Evolutionary conservation across 2,797 vertebrate species (phyloP).

Genomic region (Periophthalmus magnuspinnatus): DNA sequence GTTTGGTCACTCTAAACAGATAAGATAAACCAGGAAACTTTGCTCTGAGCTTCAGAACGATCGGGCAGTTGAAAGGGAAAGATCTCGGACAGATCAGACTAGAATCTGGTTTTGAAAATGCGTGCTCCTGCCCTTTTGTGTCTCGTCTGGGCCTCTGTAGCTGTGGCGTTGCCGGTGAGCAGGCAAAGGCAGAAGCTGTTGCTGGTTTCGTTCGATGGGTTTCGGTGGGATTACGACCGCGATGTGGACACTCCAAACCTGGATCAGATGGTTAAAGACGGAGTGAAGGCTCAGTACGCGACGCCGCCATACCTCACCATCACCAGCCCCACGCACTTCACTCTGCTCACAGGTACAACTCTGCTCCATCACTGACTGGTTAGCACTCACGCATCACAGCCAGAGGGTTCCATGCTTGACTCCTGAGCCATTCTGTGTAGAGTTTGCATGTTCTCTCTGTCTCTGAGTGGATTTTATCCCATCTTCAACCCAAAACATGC

Average conservation of each 20-base stretch:
- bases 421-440: neutral
- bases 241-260: slow-evolving; percentile 88
- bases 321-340: slow-evolving; percentile 93
- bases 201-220: slow-evolving; percentile 92
- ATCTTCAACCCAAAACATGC: too few species aligned
- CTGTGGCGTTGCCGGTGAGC: slow-evolving; percentile 21
- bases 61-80: neutral
- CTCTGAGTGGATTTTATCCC: too few species aligned
- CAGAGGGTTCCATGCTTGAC: too few species aligned
- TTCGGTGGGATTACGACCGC: slow-evolving; percentile 92
- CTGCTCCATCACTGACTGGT: neutral
- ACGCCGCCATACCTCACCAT: slow-evolving; percentile 87
- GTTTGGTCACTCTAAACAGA: slow-evolving; percentile 43
- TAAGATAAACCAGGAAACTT: slow-evolving; percentile 71
- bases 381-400: too few species aligned
- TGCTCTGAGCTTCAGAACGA: slow-evolving; percentile 37
- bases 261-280: slow-evolving; percentile 81
- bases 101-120: neutral
- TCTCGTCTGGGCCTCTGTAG: slow-evolving; percentile 44
- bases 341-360: slow-evolving; percentile 87
- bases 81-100: neutral
- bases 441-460: too few species aligned
- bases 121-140: slow-evolving; percentile 21
- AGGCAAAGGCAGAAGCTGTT: slow-evolving; percentile 75
- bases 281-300: slow-evolving; percentile 88